Evolutionary conservation across 1,140 invertebrate genomes (phyloP), one percentile per base, ranked within the genome.

Genomic region (Drosophila pallidifrons): DNA sequence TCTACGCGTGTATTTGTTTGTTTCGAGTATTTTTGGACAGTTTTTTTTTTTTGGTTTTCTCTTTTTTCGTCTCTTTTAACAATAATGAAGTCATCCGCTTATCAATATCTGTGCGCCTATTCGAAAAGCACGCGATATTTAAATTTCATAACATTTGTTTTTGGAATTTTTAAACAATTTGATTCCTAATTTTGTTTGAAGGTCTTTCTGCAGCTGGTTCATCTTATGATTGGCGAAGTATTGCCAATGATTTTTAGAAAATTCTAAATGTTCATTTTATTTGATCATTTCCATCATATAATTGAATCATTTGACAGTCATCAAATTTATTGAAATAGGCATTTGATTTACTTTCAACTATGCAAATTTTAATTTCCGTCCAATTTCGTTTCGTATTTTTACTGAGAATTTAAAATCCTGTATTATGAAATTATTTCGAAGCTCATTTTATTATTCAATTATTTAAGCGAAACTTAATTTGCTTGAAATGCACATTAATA

Each of bases 111-210:
- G 85, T 3, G 75, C 81, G 75, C 85, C 85, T 90, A 67, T 70
- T 49, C 51, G 1, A 13, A 25, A 58, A 68, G 20, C 81, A 76
- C 89, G 77, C 85, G 88, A 85, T 89, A 89, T 89, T 89, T 67
- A 76, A 81, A 89, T 89, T 69, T 89, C 64, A 60, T 68, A 45
- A 77, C 66, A 78, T 67, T 67, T 72, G 71, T 51, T 79, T 79
- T 69, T 4, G 8, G 58, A 30, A 30, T 13, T 13, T 6, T 43
- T 35, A 15, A 10, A 3, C 7, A 5, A 5, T 47, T 38, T 10
- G 35, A 38, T 38, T 38, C 7, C 35, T 38, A 43, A 28, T 61
- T 25, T 25, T 43, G 11, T 15, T 13, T 6, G 41, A 43, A 13
- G n/a, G 11, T 4, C 11, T 43, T 43, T 13, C 3, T 43, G 4